Evolutionary conservation across 2,113 vertebrate genomes (phyloP), one percentile per base, ranked within the genome.

Genomic region (Ariopsis seemanni): DNA sequence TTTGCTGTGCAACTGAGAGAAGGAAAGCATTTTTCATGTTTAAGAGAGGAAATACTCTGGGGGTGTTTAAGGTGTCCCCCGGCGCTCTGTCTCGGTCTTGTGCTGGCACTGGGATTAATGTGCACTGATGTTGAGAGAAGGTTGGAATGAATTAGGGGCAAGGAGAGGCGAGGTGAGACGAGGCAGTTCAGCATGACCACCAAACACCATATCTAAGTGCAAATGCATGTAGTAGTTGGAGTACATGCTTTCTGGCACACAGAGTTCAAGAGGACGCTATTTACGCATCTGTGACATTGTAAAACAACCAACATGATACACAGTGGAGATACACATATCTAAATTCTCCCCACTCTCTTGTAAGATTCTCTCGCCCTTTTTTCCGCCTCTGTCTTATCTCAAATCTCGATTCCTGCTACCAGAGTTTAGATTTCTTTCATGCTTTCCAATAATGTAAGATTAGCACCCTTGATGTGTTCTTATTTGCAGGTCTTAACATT

Each of bases 61-160:
- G 87, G 89, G 60, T 75, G 85, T 88, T 83, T 85, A 48, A 60
- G 74, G 52, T 67, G 48, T 52, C 90, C 86, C 85, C 58, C 0
- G 20, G n/a, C 82, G 14, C 63, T 82, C 80, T 74, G n/a, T 58
- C 78, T 80, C n/a, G 55, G 77, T 80, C 78, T 30, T 62, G 57
- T 30, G 63, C 48, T 84, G 88, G 86, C 84, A 72, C 87, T 52
- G 83, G 87, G 87, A 90, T 90, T 92, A 89, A 92, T 92, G 81
- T 84, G 74, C 78, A 80, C 69, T 85, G 83, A 90, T 88, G 88
- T 79, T n/a, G 71, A 88, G 87, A 83, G 93, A 86, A 91, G 92
- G 91, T 88, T 85, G 89, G 88, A 85, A 94, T 95, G 92, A 93
- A 94, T 94, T 92, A 93, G 71, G 85, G 88, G 94, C 93, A 91